These are phyloP conservation scores for Tapera naevia DNA, from an alignment of 2,797 vertebrate genomes.

Conservation along the genomic window DNA sequence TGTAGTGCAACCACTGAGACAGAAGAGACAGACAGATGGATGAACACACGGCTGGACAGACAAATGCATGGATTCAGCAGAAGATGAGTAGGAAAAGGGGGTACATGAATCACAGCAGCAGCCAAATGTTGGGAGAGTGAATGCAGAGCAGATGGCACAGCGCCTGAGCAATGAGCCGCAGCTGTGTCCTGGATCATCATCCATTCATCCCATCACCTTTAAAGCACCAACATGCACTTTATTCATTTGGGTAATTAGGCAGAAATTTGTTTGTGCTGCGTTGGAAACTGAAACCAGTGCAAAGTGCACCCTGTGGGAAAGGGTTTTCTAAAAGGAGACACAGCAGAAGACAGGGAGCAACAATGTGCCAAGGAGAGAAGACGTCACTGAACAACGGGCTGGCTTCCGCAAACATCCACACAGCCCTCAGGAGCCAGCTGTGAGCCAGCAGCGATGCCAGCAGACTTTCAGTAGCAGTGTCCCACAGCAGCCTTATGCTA, in stretches of 20 bases:
- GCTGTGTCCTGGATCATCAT: constrained; percentile 85
- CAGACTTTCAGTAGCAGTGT: background rate
- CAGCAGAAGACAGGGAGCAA: background rate
- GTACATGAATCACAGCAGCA: background rate
- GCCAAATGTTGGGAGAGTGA: constrained; percentile 50
- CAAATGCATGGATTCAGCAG: background rate
- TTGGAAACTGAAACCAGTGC: constrained; percentile 75
- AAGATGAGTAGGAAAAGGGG: constrained; percentile 1
- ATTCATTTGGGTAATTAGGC: constrained; percentile 93
- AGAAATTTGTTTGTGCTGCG: constrained; percentile 91
- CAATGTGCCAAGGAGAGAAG: background rate
- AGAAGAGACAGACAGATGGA: background rate
- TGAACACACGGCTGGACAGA: background rate
- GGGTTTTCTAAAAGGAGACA: constrained; percentile 45
- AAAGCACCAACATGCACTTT: constrained; percentile 85
- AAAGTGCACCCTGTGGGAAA: constrained; percentile 76
- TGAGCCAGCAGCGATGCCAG: fast-evolving
- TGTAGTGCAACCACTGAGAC: fast-evolving
- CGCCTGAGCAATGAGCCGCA: constrained; percentile 84
- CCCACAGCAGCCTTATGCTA: background rate
- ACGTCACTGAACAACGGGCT: background rate
- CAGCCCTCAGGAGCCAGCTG: background rate
- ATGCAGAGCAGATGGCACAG: constrained; percentile 84
- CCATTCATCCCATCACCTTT: constrained; percentile 85
- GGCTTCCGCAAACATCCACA: background rate